phyloP scores from a whole-genome alignment of 2,888 invertebrate genomes.

The Aethes cnicana region DNA sequence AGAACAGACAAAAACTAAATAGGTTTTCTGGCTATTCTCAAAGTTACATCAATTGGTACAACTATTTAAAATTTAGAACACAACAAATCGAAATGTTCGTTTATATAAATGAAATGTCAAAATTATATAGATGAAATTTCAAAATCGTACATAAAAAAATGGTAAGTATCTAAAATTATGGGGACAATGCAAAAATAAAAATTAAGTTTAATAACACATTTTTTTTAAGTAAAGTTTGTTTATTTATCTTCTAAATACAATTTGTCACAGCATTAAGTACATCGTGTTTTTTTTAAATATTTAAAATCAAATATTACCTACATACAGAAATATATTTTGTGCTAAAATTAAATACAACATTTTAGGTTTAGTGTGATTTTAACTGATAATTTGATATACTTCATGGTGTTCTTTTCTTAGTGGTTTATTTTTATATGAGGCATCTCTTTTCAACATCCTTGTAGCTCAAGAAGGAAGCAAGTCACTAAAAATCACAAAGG shows the following conservation, averaged over 20 bases:
- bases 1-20: neutral
- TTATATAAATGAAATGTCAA: conserved; percentile 61
- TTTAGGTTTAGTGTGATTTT: too few species aligned
- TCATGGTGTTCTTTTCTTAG: too few species aligned
- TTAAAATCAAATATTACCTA: neutral
- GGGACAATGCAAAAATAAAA: too few species aligned
- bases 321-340: conserved; percentile 7
- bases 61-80: conserved; percentile 52
- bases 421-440: too few species aligned
- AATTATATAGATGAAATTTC: conserved; percentile 33
- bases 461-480: too few species aligned
- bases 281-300: too few species aligned
- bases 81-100: conserved; percentile 55
- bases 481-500: too few species aligned
- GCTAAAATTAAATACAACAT: conserved; percentile 7
- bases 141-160: neutral
- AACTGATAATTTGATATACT: too few species aligned
- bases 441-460: too few species aligned
- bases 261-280: too few species aligned
- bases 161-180: neutral
- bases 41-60: conserved; percentile 58
- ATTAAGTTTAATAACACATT: too few species aligned
- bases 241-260: too few species aligned
- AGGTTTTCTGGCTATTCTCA: neutral
- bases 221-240: conserved; percentile 15